Evolutionary conservation across 2,113 vertebrate species (phyloP).

Genomic region (Gymnocephalus cernua): DNA sequence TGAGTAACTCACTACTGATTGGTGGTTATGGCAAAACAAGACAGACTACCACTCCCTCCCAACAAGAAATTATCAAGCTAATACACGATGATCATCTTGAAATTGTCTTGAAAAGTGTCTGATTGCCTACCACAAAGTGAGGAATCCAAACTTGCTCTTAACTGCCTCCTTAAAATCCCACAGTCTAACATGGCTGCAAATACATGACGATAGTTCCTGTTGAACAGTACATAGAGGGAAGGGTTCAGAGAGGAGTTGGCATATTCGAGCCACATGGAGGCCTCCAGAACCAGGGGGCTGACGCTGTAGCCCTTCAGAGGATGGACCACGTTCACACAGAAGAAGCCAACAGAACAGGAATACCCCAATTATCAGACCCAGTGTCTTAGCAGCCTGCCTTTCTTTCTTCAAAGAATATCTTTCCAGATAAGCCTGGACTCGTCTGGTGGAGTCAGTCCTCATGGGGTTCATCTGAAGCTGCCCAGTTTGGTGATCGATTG

Average conservation of each 20-base stretch:
- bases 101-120: slow-evolving; percentile 16
- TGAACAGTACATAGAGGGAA: slow-evolving; percentile 63
- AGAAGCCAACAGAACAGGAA: slow-evolving; percentile 75
- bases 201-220: slow-evolving; percentile 29
- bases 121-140: background rate
- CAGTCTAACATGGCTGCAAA: slow-evolving; percentile 32
- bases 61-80: background rate
- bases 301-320: slow-evolving; percentile 53
- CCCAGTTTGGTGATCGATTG: background rate
- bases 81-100: background rate
- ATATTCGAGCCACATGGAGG: slow-evolving; percentile 72
- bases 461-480: slow-evolving; percentile 6
- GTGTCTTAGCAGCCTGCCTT: slow-evolving; percentile 61
- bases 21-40: background rate
- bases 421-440: no score
- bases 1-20: background rate
- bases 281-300: slow-evolving; percentile 49
- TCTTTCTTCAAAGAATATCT: slow-evolving; percentile 49
- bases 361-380: slow-evolving; percentile 68
- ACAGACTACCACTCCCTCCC: background rate
- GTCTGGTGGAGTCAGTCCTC: background rate
- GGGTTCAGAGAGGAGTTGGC: slow-evolving; percentile 76
- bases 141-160: slow-evolving; percentile 8
- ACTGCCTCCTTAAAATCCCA: background rate
- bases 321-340: slow-evolving; percentile 54